Evolutionary conservation across 2,113 vertebrate species (phyloP).

Genomic region (Eudyptes chrysolophus): DNA sequence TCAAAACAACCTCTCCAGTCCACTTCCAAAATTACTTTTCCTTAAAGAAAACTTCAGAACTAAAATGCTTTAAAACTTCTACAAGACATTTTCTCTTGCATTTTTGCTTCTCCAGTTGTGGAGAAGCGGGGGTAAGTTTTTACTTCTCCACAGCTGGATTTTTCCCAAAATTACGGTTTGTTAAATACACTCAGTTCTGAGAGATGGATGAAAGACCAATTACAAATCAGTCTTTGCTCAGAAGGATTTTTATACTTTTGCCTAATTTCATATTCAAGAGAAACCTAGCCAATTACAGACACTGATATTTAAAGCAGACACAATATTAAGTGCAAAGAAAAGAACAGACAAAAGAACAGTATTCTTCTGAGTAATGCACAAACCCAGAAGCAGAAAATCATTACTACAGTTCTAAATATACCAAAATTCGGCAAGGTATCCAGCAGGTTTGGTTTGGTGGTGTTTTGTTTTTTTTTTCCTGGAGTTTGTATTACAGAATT

Average conservation of each 20-base stretch:
- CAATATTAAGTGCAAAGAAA: neutral
- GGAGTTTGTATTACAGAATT: rapidly evolving
- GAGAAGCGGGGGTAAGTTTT: neutral
- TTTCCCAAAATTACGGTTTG: neutral
- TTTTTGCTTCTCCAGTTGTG: neutral
- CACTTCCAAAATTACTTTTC: neutral
- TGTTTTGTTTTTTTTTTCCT: neutral
- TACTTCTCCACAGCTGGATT: neutral
- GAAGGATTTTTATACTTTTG: neutral
- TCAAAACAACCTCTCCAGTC: neutral
- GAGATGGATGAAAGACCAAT: neutral
- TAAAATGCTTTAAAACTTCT: neutral
- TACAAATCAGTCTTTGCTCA: neutral
- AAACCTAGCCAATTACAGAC: neutral
- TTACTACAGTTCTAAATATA: neutral
- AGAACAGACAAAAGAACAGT: neutral
- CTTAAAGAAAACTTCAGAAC: neutral
- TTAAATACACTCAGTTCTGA: neutral
- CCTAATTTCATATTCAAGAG: neutral
- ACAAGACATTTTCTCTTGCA: neutral
- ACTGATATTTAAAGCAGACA: neutral
- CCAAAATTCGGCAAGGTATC: neutral
- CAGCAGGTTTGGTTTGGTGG: neutral
- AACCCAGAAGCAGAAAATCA: neutral
- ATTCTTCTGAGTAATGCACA: rapidly evolving